Evolutionary conservation across 92 coral and sea anemone genomes (phyloP).

Genomic region (Isaurus tuberculatus): DNA sequence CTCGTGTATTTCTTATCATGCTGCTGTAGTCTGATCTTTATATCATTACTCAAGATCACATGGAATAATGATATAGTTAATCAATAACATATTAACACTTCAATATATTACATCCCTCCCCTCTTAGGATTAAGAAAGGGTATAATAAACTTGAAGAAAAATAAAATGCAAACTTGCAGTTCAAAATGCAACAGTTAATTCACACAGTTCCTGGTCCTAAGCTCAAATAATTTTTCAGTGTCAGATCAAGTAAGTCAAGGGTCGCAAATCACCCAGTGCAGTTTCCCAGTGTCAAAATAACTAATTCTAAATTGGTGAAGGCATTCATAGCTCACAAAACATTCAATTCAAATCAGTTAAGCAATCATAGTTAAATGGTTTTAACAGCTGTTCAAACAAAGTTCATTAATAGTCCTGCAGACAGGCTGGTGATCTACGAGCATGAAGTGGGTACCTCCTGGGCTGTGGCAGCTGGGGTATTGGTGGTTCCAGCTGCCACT

Average conservation of each 20-base stretch:
- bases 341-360: neutral
- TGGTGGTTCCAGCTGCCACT: conserved; percentile 6
- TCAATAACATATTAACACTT: neutral
- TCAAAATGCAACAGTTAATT: neutral
- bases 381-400: conserved; percentile 3
- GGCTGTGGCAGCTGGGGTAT: neutral
- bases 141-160: neutral
- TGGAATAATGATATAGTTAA: neutral
- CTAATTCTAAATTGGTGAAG: neutral
- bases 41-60: neutral
- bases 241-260: neutral
- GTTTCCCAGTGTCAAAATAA: neutral
- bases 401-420: neutral
- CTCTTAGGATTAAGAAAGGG: neutral
- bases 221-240: neutral
- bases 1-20: no score
- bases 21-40: no score
- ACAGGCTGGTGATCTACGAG: conserved; percentile 11
- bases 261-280: neutral
- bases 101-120: neutral
- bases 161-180: neutral
- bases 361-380: neutral
- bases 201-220: neutral
- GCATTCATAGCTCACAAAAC: no score
- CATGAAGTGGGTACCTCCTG: neutral